phyloP scores from a whole-genome alignment of 37 sponge, comb jelly and placozoan species.

The Beroe forskalii region DNA sequence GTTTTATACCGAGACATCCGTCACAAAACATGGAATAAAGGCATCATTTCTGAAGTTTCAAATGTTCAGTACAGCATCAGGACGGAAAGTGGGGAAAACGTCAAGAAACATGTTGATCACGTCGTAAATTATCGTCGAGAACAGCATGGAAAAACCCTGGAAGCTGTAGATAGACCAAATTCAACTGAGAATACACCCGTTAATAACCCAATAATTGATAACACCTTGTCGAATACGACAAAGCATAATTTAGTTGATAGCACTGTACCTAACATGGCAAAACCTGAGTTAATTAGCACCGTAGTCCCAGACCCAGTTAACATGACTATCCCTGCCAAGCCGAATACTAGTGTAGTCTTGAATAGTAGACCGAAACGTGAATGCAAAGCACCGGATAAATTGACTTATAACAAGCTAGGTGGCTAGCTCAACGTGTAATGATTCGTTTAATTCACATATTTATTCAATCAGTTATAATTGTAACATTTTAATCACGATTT shows the following conservation, averaged over 20 bases:
- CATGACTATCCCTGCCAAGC: background rate
- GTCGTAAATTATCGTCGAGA: background rate
- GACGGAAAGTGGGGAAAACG: background rate
- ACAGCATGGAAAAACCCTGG: background rate
- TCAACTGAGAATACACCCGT: background rate
- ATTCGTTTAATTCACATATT: background rate
- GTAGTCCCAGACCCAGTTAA: background rate
- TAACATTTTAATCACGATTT: background rate
- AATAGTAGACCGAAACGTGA: background rate
- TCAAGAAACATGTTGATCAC: conserved; percentile 16
- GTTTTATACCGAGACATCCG: background rate
- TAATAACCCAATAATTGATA: background rate
- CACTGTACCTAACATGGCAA: background rate
- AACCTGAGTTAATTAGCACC: background rate
- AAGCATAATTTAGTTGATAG: background rate
- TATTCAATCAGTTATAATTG: background rate
- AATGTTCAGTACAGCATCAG: background rate
- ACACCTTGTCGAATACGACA: background rate
- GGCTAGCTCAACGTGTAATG: background rate
- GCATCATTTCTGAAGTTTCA: background rate
- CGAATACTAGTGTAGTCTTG: background rate
- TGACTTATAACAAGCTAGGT: conserved; percentile 9
- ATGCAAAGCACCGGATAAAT: background rate
- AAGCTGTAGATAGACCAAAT: background rate
- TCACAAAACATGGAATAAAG: conserved; percentile 28